phyloP scores from a whole-genome alignment of 2,888 invertebrate genomes.

The Steinernema hermaphroditum region DNA sequence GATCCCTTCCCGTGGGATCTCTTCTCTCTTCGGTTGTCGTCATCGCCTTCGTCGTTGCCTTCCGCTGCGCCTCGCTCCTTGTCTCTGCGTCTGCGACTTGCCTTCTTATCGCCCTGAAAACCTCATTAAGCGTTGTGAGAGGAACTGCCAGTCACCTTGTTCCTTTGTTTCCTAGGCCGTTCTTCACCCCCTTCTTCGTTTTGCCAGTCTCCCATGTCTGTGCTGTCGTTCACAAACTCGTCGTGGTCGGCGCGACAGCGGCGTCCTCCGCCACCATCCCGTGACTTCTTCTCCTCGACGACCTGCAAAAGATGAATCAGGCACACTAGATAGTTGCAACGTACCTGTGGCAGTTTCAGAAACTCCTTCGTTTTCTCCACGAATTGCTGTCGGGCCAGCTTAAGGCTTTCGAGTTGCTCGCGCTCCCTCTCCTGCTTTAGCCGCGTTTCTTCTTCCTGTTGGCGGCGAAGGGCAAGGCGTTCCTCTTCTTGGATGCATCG shows the following conservation, averaged over 20 bases:
- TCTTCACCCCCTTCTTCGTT: conserved; percentile 44
- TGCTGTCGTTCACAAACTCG: conserved; percentile 62
- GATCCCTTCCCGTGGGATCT: conserved; percentile 40
- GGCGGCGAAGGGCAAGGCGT: conserved; percentile 39
- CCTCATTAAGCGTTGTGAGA: neutral
- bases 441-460: conserved; percentile 76
- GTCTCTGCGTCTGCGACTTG: conserved; percentile 36
- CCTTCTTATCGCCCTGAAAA: conserved; percentile 27
- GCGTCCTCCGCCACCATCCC: conserved; percentile 44
- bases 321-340: too few relatives aligned
- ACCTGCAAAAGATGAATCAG: too few relatives aligned
- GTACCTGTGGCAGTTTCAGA: conserved; percentile 42
- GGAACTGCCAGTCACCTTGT: too few relatives aligned
- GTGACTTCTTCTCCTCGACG: conserved; percentile 35
- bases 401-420: conserved; percentile 37
- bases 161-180: conserved; percentile 35
- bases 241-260: conserved; percentile 48
- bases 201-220: conserved; percentile 56
- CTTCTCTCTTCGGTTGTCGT: conserved; percentile 29
- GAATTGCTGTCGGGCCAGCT: conserved; percentile 66
- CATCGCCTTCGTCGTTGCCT: conserved; percentile 45
- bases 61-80: conserved; percentile 38
- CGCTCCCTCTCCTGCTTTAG: conserved; percentile 69
- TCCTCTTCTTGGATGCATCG: conserved; percentile 46
- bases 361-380: conserved; percentile 85